Conservation (phyloP, 2,113 vertebrate species). For the Microcebus griseorufus region DNA sequence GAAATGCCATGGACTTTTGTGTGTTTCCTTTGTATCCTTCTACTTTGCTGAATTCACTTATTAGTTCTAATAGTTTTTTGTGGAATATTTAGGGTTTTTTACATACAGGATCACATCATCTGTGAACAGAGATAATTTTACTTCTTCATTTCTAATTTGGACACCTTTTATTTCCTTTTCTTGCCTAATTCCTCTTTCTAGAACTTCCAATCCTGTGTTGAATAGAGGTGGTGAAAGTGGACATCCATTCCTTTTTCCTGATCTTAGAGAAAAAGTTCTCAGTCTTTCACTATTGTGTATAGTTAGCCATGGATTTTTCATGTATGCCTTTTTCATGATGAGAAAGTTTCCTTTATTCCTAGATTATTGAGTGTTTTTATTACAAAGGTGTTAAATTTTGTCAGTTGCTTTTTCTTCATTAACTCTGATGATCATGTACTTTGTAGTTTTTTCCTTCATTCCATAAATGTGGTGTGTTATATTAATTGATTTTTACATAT, state of each 20-base stretch:
- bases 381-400: not conserved
- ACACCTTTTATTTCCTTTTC: not conserved
- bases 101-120: not conserved
- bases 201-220: not conserved
- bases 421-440: not conserved
- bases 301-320: not conserved
- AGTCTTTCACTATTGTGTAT: not conserved
- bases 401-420: not conserved
- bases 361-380: not conserved
- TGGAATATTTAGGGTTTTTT: not conserved
- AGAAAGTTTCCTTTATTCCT: not conserved
- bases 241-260: not conserved
- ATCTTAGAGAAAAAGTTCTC: not conserved
- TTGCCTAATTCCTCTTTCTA: not conserved
- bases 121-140: not conserved
- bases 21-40: not conserved
- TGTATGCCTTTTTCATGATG: not conserved
- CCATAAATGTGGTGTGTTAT: not conserved
- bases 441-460: not conserved
- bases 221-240: not conserved
- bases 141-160: not conserved
- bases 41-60: not conserved
- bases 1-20: not conserved
- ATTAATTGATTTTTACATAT: not conserved
- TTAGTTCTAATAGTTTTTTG: not conserved